Conservation (phyloP, 2,113 vertebrate genomes). For the Sceloporus tristichus region DNA sequence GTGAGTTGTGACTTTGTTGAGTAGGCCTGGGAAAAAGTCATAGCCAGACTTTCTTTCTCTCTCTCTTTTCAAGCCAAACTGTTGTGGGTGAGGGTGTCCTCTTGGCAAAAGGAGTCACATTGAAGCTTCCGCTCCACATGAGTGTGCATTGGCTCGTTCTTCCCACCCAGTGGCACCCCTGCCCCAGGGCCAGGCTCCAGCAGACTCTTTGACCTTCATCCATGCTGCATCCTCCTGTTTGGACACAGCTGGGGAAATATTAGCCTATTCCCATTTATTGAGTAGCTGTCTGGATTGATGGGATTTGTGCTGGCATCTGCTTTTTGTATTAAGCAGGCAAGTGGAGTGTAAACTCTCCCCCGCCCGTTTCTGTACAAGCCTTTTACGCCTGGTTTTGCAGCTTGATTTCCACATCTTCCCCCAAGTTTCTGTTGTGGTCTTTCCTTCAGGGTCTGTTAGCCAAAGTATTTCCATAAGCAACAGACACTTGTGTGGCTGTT, state of each 20-base stretch:
- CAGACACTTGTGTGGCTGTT: not conserved
- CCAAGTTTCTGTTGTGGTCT: not conserved
- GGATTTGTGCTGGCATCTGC: conserved; percentile 34
- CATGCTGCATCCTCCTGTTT: not conserved
- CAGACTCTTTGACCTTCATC: conserved; percentile 27
- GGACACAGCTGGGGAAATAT: conserved; percentile 27
- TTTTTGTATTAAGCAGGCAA: conserved; percentile 18
- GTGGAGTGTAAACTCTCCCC: conserved; percentile 22
- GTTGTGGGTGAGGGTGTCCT: not conserved
- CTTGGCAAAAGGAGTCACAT: not conserved
- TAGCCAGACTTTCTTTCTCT: too few relatives aligned
- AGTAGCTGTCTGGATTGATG: conserved; percentile 37
- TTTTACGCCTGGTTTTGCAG: conserved; percentile 12
- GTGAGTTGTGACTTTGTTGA: not conserved
- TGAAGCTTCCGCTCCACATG: not conserved
- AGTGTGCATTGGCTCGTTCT: not conserved
- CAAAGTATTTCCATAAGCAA: not conserved
- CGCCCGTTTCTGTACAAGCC: not conserved
- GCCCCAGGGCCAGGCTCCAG: not conserved
- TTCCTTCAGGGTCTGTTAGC: not conserved
- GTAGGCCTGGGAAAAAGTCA: not conserved
- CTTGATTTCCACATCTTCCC: not conserved
- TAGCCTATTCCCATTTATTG: conserved; percentile 33
- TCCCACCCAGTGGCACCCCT: not conserved
- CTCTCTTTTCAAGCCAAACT: not conserved